Percentiles rank a stretch among this genome's conserved stretches.
phyloP scores from a whole-genome alignment of 2,113 vertebrate genomes.

The Aythya baeri region DNA sequence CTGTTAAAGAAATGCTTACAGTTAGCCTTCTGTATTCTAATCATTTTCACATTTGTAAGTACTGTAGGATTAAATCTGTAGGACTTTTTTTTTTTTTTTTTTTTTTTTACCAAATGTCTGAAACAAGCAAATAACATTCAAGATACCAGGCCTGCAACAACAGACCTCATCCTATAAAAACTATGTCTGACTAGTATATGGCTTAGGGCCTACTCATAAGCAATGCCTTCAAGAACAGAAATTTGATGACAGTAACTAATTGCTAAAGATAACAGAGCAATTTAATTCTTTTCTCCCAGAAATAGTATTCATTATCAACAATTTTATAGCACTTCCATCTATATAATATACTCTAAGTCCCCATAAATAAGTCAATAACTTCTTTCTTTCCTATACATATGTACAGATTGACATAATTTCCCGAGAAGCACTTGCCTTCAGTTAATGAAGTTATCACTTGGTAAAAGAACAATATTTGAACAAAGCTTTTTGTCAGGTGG shows the following conservation, averaged over 20 bases:
- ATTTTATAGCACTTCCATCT: not conserved
- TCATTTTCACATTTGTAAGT: not conserved
- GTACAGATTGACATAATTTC: not conserved
- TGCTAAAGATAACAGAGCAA: not conserved
- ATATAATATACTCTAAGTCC: not conserved
- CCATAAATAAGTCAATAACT: not conserved
- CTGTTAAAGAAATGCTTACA: not conserved
- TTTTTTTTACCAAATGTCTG: not conserved
- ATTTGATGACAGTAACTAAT: not conserved
- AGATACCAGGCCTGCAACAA: not conserved
- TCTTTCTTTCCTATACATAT: not conserved
- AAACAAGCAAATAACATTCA: constrained; percentile 3
- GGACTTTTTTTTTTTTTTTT: not conserved
- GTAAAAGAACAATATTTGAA: not conserved
- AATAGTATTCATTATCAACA: not conserved
- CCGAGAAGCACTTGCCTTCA: not conserved
- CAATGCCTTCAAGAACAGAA: not conserved
- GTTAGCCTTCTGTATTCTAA: not conserved
- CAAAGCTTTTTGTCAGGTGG: not conserved
- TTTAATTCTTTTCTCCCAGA: not conserved
- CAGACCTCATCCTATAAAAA: not conserved
- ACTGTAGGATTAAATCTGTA: not conserved
- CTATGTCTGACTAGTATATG: not conserved
- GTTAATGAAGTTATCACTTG: not conserved
- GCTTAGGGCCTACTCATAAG: not conserved